Conservation (phyloP, 1,140 invertebrate genomes). For the Glossosoma conforme region DNA sequence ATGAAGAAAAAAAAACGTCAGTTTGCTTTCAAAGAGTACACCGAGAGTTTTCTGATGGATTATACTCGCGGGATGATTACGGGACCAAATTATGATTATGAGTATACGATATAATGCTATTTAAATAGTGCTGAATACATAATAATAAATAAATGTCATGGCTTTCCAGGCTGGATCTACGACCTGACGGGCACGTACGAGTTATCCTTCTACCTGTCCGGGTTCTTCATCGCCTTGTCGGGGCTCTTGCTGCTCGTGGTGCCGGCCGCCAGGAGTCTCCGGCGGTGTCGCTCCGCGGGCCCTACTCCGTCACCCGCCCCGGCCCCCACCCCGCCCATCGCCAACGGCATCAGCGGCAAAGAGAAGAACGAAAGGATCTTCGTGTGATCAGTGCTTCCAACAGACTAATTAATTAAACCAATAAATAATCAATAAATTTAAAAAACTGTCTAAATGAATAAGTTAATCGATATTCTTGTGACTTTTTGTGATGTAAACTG, state of each 20-base stretch:
- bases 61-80: too few species aligned
- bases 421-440: too few species aligned
- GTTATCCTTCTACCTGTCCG: constrained; percentile 81
- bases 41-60: too few species aligned
- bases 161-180: constrained; percentile 73
- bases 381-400: constrained; percentile 23
- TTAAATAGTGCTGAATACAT: too few species aligned
- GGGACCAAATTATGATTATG: too few species aligned
- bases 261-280: constrained; percentile 44
- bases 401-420: too few species aligned
- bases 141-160: constrained; percentile 19
- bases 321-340: constrained; percentile 11
- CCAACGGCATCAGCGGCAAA: constrained; percentile 21
- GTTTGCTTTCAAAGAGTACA: too few species aligned
- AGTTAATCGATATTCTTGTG: too few species aligned
- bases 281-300: constrained; percentile 8
- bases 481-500: too few species aligned
- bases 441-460: too few species aligned
- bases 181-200: constrained; percentile 75
- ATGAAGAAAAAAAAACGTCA: too few species aligned
- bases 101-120: too few species aligned
- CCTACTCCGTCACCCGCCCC: constrained; percentile 21
- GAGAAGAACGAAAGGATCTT: constrained; percentile 26
- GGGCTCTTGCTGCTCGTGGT: constrained; percentile 70
- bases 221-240: constrained; percentile 78